phyloP scores from a whole-genome alignment of 2,797 vertebrate genomes.

The Malurus leucopterus region DNA sequence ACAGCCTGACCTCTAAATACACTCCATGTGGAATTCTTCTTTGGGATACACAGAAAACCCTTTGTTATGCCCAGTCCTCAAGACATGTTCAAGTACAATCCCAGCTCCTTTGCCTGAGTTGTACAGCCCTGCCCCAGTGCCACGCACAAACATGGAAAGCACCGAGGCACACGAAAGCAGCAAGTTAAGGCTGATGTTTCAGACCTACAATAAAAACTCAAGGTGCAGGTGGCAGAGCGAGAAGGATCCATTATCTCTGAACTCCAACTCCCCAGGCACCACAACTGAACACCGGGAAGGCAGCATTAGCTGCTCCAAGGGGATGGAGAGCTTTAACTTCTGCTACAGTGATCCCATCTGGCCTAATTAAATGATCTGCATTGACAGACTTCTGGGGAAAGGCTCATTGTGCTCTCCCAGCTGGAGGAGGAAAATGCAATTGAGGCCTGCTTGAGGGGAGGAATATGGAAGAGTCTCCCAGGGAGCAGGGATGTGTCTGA shows the following conservation, averaged over 20 bases:
- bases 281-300: not conserved
- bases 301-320: not conserved
- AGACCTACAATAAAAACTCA: not conserved
- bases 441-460: slow-evolving; percentile 27
- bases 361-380: slow-evolving; percentile 39
- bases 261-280: not conserved
- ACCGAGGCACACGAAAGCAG: not conserved
- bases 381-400: slow-evolving; percentile 12
- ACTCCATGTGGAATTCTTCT: not conserved
- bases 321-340: slow-evolving; percentile 23
- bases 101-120: not conserved
- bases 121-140: not conserved
- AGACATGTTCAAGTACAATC: not conserved
- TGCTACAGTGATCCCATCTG: slow-evolving; percentile 27
- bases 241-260: not conserved
- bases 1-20: not conserved
- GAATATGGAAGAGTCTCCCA: not conserved
- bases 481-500: not conserved
- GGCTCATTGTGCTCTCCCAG: slow-evolving; percentile 12
- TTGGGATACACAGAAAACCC: not conserved
- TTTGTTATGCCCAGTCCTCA: not conserved
- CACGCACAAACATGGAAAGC: fast-evolving
- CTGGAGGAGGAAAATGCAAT: not conserved
- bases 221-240: not conserved
- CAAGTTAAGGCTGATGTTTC: not conserved